phyloP scores from a whole-genome alignment of 2,113 vertebrate species.

The Cettia cetti region DNA sequence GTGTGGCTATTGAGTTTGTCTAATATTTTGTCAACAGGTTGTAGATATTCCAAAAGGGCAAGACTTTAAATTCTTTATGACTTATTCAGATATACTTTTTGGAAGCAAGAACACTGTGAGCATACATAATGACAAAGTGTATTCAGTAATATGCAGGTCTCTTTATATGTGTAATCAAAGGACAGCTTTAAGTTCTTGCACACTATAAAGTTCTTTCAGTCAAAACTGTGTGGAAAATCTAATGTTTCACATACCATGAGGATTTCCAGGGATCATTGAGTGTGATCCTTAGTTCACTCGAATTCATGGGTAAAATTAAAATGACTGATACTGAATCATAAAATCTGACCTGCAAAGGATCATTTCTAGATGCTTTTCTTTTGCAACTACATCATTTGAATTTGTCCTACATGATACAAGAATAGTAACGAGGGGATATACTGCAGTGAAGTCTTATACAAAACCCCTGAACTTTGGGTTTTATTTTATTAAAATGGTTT shows the following conservation, averaged over 20 bases:
- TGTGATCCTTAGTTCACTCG: not conserved
- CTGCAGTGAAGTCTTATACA: not conserved
- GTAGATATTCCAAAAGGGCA: not conserved
- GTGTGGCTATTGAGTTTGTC: not conserved
- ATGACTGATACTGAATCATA: not conserved
- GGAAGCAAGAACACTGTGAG: not conserved
- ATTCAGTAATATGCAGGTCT: rapidly evolving
- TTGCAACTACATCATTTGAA: not conserved
- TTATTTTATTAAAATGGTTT: not conserved
- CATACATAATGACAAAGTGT: not conserved
- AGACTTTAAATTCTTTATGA: not conserved
- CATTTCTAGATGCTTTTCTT: not conserved
- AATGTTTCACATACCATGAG: not conserved
- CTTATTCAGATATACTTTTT: not conserved
- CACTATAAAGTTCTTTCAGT: not conserved
- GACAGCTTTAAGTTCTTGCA: not conserved
- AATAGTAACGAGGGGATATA: not conserved
- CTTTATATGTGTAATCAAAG: not conserved
- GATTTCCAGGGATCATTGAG: not conserved
- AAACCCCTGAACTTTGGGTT: not conserved
- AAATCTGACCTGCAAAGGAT: not conserved
- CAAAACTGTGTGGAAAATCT: not conserved
- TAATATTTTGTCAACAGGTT: not conserved
- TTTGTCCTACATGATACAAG: not conserved
- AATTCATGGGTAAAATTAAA: not conserved